A percentile compares a stretch with the other conserved stretches of the same genome.
Evolutionary conservation across 2,888 invertebrate genomes (phyloP).

Genomic region (Sminthurinus aureus): DNA sequence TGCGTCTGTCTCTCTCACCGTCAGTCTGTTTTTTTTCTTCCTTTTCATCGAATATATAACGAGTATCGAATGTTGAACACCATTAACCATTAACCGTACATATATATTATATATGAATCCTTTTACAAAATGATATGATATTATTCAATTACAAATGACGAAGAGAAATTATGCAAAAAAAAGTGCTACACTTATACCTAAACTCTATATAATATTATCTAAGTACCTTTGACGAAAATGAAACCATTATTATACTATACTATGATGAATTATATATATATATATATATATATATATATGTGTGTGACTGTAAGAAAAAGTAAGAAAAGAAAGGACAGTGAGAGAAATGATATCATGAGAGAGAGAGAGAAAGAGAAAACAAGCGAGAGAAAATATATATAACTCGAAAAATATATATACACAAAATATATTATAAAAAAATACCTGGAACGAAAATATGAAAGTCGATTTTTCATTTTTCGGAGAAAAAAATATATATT

Average conservation of each 20-base stretch:
- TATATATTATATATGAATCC: neutral
- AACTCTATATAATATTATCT: neutral
- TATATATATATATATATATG: neutral
- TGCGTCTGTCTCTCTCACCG: neutral
- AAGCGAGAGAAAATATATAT: too few species aligned
- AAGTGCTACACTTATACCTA: neutral
- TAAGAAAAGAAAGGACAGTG: neutral
- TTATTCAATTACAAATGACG: neutral
- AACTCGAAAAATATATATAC: too few species aligned
- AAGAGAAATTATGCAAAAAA: neutral
- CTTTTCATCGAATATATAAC: neutral
- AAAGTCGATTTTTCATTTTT: too few species aligned
- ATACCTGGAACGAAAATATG: too few species aligned
- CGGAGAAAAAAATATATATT: neutral
- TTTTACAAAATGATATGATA: slow-evolving; percentile 16
- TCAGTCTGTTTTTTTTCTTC: too few species aligned
- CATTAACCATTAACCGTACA: neutral
- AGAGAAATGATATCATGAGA: too few species aligned
- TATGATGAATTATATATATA: neutral
- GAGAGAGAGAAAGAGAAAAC: too few species aligned
- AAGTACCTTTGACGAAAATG: neutral
- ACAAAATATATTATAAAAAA: too few species aligned
- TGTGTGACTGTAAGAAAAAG: neutral
- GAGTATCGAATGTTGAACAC: neutral
- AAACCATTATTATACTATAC: slow-evolving; percentile 1